These are phyloP conservation scores for Tipula vernalis DNA, from an alignment of 2,888 invertebrate species.

Conservation along the genomic window DNA sequence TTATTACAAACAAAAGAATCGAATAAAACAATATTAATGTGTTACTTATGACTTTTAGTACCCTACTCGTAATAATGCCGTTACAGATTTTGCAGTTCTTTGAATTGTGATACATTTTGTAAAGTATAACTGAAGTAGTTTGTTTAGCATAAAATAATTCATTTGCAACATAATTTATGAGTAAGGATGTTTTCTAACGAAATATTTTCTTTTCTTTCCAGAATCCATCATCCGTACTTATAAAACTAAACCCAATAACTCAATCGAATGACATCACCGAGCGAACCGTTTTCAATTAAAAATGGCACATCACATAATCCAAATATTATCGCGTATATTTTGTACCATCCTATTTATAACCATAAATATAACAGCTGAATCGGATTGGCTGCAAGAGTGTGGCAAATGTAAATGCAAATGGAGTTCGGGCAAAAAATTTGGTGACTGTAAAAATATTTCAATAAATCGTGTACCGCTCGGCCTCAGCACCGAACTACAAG, in stretches of 20 bases:
- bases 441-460: constrained; percentile 59
- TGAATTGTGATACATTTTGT: neutral
- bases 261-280: neutral
- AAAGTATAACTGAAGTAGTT: neutral
- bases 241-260: neutral
- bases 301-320: neutral
- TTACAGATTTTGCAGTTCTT: neutral
- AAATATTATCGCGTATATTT: neutral
- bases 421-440: constrained; percentile 72
- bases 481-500: constrained; percentile 58
- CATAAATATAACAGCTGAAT: constrained; percentile 18
- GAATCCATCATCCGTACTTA: neutral
- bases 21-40: neutral
- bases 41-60: neutral
- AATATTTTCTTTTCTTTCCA: neutral
- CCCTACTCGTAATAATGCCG: neutral
- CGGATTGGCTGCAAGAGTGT: constrained; percentile 32
- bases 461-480: constrained; percentile 56
- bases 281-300: neutral
- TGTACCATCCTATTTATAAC: constrained; percentile 1
- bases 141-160: neutral
- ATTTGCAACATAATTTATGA: no score
- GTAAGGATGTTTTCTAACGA: no score
- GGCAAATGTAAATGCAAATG: constrained; percentile 65
- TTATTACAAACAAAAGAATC: no score